Conservation (phyloP, 2,113 vertebrate species). For the Eolophus roseicapilla region DNA sequence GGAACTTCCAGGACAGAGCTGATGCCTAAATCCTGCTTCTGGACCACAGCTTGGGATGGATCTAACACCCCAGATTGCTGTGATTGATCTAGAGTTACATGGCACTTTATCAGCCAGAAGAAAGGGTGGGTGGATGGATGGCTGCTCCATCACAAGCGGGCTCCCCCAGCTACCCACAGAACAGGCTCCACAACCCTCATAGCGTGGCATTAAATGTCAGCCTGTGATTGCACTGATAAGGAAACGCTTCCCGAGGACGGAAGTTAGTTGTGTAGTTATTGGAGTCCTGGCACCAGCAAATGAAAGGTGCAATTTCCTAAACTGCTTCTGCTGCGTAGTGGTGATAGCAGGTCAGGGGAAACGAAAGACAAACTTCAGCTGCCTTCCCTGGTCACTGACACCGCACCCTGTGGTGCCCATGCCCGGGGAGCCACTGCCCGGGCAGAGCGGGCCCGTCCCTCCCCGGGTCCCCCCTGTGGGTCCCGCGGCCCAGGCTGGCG, state of each 20-base stretch:
- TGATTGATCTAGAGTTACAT: background rate
- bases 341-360: background rate
- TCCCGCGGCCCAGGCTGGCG: too few species aligned
- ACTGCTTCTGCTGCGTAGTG: background rate
- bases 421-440: background rate
- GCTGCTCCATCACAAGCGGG: accelerated
- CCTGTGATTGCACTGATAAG: accelerated
- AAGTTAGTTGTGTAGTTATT: accelerated
- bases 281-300: background rate
- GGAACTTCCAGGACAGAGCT: background rate
- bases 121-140: accelerated
- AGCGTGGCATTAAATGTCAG: accelerated
- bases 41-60: background rate
- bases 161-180: background rate
- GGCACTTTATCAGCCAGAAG: background rate
- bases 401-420: too few species aligned
- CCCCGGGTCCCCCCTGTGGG: too few species aligned
- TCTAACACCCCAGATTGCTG: background rate
- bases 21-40: background rate
- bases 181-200: accelerated
- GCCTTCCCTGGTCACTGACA: too few species aligned
- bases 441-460: too few species aligned
- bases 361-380: background rate
- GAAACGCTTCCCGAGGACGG: background rate
- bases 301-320: background rate